phyloP scores from a whole-genome alignment of 2,888 invertebrate genomes.

The Axea sp. region DNA sequence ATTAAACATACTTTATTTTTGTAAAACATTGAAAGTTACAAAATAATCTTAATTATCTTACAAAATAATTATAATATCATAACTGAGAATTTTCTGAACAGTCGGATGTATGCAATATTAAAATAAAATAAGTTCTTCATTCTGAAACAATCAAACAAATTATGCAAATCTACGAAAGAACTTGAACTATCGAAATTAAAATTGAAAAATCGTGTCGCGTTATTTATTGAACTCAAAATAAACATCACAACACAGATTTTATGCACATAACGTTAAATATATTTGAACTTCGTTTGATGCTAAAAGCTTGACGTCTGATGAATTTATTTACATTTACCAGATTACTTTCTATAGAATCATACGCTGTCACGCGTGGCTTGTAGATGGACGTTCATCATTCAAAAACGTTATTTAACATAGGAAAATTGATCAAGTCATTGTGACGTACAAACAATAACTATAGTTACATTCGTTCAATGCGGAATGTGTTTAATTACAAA shows the following conservation, averaged over 20 bases:
- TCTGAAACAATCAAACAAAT: too few species aligned
- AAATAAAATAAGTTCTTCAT: too few species aligned
- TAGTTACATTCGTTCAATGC: conserved; percentile 10
- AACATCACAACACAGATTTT: conserved; percentile 9
- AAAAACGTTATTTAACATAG: conserved; percentile 19
- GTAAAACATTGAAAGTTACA: conserved; percentile 10
- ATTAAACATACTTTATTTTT: conserved; percentile 9
- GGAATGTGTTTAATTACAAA: conserved; percentile 9
- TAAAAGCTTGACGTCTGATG: conserved; percentile 41
- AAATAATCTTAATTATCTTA: conserved; percentile 18
- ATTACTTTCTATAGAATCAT: conserved; percentile 41
- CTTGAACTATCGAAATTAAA: too few species aligned
- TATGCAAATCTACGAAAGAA: conserved; percentile 16
- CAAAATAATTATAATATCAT: background rate
- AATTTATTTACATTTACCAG: conserved; percentile 48
- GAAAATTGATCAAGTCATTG: conserved; percentile 2
- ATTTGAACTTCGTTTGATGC: conserved; percentile 39
- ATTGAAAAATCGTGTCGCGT: conserved; percentile 26
- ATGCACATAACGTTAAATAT: conserved; percentile 46
- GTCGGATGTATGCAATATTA: background rate
- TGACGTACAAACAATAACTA: background rate
- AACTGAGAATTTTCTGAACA: background rate
- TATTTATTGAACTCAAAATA: conserved; percentile 24
- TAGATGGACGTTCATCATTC: conserved; percentile 23
- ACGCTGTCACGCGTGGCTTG: conserved; percentile 35